Base-by-base conservation (phyloP, 2,113 vertebrate genomes). In the Axis porcinus region DNA sequence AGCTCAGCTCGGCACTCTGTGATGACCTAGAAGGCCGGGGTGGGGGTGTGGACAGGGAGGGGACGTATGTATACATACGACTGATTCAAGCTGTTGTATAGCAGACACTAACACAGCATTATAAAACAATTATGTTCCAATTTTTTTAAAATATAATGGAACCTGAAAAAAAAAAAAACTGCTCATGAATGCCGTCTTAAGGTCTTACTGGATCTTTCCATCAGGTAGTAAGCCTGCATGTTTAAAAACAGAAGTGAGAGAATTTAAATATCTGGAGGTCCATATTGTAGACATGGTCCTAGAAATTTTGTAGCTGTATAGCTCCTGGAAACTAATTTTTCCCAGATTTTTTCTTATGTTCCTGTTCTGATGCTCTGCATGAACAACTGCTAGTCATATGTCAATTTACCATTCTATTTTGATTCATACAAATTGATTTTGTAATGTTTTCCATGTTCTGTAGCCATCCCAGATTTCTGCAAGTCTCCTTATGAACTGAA, bases 121-220 rank as follows among this genome's bases (percentile, higher is more conserved):
- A 19, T 70, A 70, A 70, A 70, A 36, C 36, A 12, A 6, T 36
- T 70, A 70, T 36, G 17, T 23, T 6, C 9, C 64, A 36, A 70
- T 70, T 36, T 67, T 70, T 70, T 0, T 0, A 40, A 25, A 74
- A 43, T 43, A 43, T 14, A 36, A 36, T 74, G 36, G 36, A 74
- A 43, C 40, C 11, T 12, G 10, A 25, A 74, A 23, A 90, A 7
- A 33, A 21, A 89, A 89, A 8, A 43, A 1, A 25, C 13, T 45
- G 7, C 7, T 19, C 19, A 23, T 2, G 11, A 70, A 47, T 23
- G 14, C 4, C 3, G 10, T 79, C 14, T 45, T 21, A 11, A 60
- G 19, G 7, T 0, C 12, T 76, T 79, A n/a, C 4, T 83, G 6
- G 1, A 12, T 54, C 19, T 88, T 81, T 78, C 3, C 0, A 0